Conservation (phyloP, 2,888 invertebrate species). For the Neria commutata region DNA sequence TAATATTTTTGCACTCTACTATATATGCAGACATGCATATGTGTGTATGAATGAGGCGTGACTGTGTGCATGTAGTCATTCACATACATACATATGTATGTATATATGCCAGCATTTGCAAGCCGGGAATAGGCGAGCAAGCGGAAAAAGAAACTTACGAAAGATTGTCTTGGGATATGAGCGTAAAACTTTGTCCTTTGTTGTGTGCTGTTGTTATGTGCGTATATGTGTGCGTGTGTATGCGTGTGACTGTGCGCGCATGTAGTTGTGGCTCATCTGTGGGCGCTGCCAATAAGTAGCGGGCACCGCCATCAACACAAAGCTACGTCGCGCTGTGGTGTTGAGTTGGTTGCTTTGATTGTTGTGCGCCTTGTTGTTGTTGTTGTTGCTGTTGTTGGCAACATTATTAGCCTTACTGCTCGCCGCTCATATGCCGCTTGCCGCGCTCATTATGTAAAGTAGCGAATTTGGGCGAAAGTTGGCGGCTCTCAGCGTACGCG, state of each 20-base stretch:
- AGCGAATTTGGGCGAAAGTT: not conserved
- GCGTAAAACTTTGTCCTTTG: conserved; percentile 1
- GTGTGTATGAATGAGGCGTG: not conserved
- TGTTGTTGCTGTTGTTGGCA: not conserved
- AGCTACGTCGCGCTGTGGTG: not conserved
- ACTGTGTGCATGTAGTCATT: too few species aligned
- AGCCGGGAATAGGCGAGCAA: not conserved
- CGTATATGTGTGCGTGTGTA: conserved; percentile 8
- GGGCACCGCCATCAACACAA: not conserved
- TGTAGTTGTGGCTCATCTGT: not conserved
- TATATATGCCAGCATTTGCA: not conserved
- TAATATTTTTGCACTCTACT: too few species aligned
- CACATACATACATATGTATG: not conserved
- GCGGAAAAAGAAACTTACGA: not conserved
- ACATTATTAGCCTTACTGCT: conserved; percentile 5
- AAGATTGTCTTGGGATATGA: conserved; percentile 5
- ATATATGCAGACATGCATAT: not conserved
- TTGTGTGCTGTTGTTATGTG: too few species aligned
- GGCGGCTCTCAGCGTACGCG: not conserved
- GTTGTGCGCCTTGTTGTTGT: too few species aligned
- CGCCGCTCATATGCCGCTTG: too few species aligned
- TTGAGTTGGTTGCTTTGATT: not conserved
- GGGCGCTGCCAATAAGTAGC: not conserved
- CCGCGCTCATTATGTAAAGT: not conserved
- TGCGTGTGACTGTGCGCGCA: conserved; percentile 5